Conservation (phyloP, 2,797 vertebrate genomes). For the Rousettus madagascariensis region DNA sequence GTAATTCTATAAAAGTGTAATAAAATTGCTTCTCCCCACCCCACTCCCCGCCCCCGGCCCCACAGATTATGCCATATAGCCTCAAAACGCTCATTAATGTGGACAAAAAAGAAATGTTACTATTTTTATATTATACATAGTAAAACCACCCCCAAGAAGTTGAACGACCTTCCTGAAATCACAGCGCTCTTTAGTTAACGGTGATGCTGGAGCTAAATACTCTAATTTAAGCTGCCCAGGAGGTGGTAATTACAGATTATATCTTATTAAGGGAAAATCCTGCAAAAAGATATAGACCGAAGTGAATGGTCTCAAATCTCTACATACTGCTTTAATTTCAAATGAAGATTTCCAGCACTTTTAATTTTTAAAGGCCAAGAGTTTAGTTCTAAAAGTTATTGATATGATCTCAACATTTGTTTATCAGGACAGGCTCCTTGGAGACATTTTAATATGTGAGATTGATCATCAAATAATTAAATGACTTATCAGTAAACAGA, state of each 20-base stretch:
- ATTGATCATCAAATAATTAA: not conserved
- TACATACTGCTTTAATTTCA: conserved; percentile 15
- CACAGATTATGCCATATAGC: not conserved
- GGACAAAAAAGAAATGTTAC: not conserved
- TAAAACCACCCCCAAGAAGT: not conserved
- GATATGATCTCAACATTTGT: not conserved
- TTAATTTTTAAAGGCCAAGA: conserved; percentile 23
- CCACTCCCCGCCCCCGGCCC: too few relatives aligned
- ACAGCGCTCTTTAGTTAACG: not conserved
- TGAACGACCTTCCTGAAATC: not conserved
- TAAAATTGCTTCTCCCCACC: not conserved
- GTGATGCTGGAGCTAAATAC: not conserved
- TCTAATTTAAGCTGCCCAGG: not conserved
- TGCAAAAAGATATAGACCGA: not conserved
- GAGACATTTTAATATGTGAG: not conserved
- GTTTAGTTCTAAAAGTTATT: conserved; percentile 41
- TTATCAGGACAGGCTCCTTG: not conserved
- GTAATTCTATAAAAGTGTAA: not conserved
- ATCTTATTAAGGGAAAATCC: not conserved
- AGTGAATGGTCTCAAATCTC: not conserved
- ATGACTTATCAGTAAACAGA: not conserved
- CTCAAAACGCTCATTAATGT: not conserved
- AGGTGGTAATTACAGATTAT: not conserved
- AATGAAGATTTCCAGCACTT: conserved; percentile 6
- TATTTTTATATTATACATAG: not conserved